phyloP scores from a whole-genome alignment of 2,888 invertebrate species.

The Drosophila anceps region DNA sequence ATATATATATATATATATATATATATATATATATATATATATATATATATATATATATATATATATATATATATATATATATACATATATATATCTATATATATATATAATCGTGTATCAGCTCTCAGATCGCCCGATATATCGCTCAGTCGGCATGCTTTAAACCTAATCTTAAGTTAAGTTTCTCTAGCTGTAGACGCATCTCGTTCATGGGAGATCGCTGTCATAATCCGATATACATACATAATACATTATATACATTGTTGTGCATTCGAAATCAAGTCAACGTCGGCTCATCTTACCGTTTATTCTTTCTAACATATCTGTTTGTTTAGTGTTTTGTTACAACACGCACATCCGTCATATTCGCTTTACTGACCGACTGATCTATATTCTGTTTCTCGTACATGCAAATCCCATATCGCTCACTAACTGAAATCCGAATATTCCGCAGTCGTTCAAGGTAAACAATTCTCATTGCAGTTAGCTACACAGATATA shows the following conservation, averaged over 20 bases:
- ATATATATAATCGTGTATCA: constrained; percentile 14
- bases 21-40: neutral
- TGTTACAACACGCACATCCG: constrained; percentile 29
- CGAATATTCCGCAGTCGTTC: constrained; percentile 66
- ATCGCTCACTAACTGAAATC: constrained; percentile 42
- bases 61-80: neutral
- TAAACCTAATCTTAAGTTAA: constrained; percentile 38
- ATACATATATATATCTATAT: too few species aligned
- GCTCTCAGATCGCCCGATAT: constrained; percentile 44
- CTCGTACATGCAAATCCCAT: constrained; percentile 61
- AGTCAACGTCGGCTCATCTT: constrained; percentile 46
- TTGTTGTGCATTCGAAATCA: constrained; percentile 54
- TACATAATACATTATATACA: constrained; percentile 42
- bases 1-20: too few species aligned
- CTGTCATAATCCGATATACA: constrained; percentile 15
- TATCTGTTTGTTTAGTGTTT: constrained; percentile 53
- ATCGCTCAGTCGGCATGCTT: constrained; percentile 70
- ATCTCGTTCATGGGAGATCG: constrained; percentile 35
- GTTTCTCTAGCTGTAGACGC: constrained; percentile 48
- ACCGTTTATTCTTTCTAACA: constrained; percentile 34
- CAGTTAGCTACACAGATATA: constrained; percentile 1
- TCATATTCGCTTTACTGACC: constrained; percentile 62
- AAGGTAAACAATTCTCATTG: constrained; percentile 66
- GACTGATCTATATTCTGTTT: constrained; percentile 67
- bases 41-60: neutral